Evolutionary conservation across 1,140 invertebrate genomes (phyloP), one percentile per base, ranked within the genome.

Genomic region (Melanaphis sacchari): DNA sequence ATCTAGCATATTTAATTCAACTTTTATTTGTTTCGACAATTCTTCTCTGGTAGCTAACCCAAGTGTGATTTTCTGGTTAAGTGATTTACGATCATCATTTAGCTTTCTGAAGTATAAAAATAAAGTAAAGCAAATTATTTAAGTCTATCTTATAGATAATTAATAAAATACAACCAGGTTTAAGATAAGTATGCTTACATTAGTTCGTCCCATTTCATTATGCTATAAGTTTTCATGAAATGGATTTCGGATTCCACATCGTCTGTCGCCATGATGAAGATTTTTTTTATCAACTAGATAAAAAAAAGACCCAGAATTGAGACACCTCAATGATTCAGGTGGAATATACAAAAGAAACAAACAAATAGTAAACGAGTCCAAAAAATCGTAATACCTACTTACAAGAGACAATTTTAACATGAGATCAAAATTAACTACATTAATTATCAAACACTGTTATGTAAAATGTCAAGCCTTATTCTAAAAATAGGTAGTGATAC

Each of bases 181-280:
- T 43, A 26, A 43, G 15, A 43, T 31, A 43, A 31, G 4, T 41
- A 85, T 36, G 6, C 52, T 93, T 85, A 93, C 91, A 93, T 84
- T 26, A 93, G 15, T 54, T 93, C 91, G 18, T 93, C 91, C 46
- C 46, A 52, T 84, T 93, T 93, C 76, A 93, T 9, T 24, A 93
- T 93, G n/a, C 91, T 40, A 11, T 84, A 84, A 40, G 91, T 84
- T 82, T 93, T 93, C 81, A 93, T 93, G 31, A 93, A 93, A 84
- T 93, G 91, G 3, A 81, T 52, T 52, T 93, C 91, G 9, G 89
- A n/a, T 31, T 84, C 76, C 21, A 84, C 40, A 54, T 93, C 91
- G 24, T 93, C 91, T 1, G 91, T 3, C 5, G 54, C 66, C 89
- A 90, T 90, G 52, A 22, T 59, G 38, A 84, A n/a, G n/a, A n/a